These are phyloP conservation scores for Oncorhynchus tshawytscha DNA, from an alignment of 2,113 vertebrate species.

Conservation along the genomic window DNA sequence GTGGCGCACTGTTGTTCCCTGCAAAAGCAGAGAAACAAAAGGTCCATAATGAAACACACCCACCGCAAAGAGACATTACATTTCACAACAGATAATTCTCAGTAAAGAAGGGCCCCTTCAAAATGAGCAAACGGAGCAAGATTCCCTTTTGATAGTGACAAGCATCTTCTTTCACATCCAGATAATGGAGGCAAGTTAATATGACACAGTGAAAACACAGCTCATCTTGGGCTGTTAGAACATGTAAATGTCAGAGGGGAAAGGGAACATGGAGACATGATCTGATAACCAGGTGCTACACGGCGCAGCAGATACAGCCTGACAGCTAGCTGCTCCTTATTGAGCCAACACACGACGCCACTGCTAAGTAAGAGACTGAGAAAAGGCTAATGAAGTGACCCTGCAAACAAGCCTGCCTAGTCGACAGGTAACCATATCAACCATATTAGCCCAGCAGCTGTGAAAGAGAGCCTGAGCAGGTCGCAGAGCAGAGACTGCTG, in stretches of 20 bases:
- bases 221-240: constrained; percentile 37
- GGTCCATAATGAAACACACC: no score
- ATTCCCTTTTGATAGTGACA: no score
- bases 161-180: constrained; percentile 36
- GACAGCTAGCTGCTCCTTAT: constrained; percentile 7
- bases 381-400: constrained; percentile 6
- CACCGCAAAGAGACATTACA: no score
- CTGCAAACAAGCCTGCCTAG: constrained; percentile 37
- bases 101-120: no score
- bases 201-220: constrained; percentile 46
- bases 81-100: no score
- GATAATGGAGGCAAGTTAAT: constrained; percentile 42
- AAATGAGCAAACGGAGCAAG: no score
- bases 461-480: no score
- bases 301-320: constrained; percentile 14
- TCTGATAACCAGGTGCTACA: constrained; percentile 37
- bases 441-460: constrained; percentile 17
- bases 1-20: no score
- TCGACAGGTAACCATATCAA: constrained; percentile 47
- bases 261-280: constrained; percentile 40
- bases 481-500: no score
- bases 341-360: no score
- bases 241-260: constrained; percentile 34
- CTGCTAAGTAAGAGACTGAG: not conserved
- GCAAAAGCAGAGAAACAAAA: no score